phyloP scores from a whole-genome alignment of 1,140 invertebrate species.

The Bombus cullumanus region DNA sequence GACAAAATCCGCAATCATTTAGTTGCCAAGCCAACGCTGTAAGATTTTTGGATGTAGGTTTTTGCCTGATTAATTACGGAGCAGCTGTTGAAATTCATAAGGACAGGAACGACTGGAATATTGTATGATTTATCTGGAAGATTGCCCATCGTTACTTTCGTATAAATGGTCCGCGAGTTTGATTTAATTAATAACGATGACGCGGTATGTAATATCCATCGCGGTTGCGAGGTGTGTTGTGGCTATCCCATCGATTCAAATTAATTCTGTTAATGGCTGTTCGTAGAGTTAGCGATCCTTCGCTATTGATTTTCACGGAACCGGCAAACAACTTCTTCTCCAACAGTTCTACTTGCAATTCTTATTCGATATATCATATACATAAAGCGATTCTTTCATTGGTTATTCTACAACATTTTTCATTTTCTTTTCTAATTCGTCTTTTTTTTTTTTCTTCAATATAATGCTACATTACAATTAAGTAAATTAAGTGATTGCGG shows the following conservation, averaged over 20 bases:
- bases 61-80: too few species aligned
- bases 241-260: conserved; percentile 23
- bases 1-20: too few species aligned
- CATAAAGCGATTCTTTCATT: too few species aligned
- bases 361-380: neutral
- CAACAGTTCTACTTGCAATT: too few species aligned
- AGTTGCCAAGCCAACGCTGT: too few species aligned
- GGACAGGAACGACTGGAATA: neutral
- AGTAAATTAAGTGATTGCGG: too few species aligned
- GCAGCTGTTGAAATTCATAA: neutral
- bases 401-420: too few species aligned
- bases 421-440: too few species aligned
- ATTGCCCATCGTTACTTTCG: neutral
- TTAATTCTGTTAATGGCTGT: conserved; percentile 40
- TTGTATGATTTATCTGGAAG: neutral
- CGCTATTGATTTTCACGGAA: conserved; percentile 1
- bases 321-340: neutral
- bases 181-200: conserved; percentile 43
- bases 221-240: neutral
- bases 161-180: conserved; percentile 3
- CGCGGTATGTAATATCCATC: conserved; percentile 19
- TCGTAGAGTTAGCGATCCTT: conserved; percentile 16
- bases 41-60: too few species aligned
- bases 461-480: too few species aligned
- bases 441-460: too few species aligned